Evolutionary conservation across 2,888 invertebrate species (phyloP).

Genomic region (Schrankia costaestrigalis): DNA sequence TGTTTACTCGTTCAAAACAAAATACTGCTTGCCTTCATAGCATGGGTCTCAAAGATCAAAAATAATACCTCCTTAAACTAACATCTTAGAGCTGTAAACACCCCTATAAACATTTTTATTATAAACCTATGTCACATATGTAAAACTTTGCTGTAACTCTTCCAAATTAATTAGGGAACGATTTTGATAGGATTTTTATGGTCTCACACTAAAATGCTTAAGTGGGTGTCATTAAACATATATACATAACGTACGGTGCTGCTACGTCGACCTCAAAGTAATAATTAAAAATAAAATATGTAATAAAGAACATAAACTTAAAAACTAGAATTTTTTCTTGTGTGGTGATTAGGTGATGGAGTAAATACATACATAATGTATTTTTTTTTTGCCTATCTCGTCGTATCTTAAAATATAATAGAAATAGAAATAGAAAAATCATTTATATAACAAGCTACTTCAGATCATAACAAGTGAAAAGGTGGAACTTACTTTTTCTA

Average conservation of each 20-base stretch:
- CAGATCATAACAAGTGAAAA: too few species aligned
- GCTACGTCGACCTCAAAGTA: not conserved
- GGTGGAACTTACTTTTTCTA: too few species aligned
- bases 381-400: too few species aligned
- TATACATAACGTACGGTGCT: slow-evolving; percentile 1
- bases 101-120: slow-evolving; percentile 12
- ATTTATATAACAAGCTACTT: too few species aligned
- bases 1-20: too few species aligned
- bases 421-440: too few species aligned
- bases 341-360: too few species aligned
- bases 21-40: slow-evolving; percentile 61
- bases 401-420: too few species aligned
- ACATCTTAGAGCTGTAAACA: slow-evolving; percentile 48
- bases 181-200: slow-evolving; percentile 9
- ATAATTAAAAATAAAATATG: too few species aligned
- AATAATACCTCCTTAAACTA: slow-evolving; percentile 37
- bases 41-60: slow-evolving; percentile 62
- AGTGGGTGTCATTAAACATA: slow-evolving; percentile 2
- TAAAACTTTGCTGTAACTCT: slow-evolving; percentile 2
- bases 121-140: slow-evolving; percentile 2
- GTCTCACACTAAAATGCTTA: slow-evolving; percentile 1
- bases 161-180: slow-evolving; percentile 6
- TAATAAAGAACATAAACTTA: too few species aligned
- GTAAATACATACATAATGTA: too few species aligned
- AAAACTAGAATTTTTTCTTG: too few species aligned